These are phyloP conservation scores for Papilio helenus DNA, from an alignment of 1,140 invertebrate species.

Conservation along the genomic window DNA sequence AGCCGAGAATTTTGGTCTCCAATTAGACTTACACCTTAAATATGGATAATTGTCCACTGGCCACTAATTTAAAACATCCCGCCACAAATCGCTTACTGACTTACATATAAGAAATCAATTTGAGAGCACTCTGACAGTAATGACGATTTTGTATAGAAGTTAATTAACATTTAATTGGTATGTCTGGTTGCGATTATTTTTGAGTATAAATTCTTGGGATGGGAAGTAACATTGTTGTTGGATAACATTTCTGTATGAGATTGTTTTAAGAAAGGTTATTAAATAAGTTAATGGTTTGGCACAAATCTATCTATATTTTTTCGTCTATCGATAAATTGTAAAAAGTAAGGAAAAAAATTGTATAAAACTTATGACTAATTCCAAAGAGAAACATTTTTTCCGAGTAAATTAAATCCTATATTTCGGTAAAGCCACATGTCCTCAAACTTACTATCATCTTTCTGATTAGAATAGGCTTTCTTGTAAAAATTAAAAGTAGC, in stretches of 20 bases:
- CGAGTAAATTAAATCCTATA: no score
- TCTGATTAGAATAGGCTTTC: no score
- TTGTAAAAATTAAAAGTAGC: no score
- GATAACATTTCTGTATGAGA: neutral
- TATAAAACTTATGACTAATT: no score
- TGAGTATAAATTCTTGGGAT: slow-evolving; percentile 39
- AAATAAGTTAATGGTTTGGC: no score
- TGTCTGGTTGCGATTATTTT: slow-evolving; percentile 52
- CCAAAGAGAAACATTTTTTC: no score
- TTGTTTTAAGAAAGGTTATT: no score
- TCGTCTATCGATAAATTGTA: no score
- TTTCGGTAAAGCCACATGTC: no score
- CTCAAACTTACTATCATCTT: no score
- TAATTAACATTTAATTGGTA: slow-evolving; percentile 56
- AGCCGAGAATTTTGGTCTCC: slow-evolving; percentile 46
- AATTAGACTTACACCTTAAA: slow-evolving; percentile 67
- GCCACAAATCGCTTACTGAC: slow-evolving; percentile 49
- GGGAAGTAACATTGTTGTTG: slow-evolving; percentile 28
- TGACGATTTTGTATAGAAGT: slow-evolving; percentile 49
- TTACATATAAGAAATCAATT: slow-evolving; percentile 60
- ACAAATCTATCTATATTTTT: no score
- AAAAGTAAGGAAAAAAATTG: no score
- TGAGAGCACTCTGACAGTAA: slow-evolving; percentile 48
- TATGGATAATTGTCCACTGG: slow-evolving; percentile 63
- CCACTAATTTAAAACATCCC: slow-evolving; percentile 62